Evolutionary conservation across 2,797 vertebrate species (phyloP).

Genomic region (Enteromius treurensis): DNA sequence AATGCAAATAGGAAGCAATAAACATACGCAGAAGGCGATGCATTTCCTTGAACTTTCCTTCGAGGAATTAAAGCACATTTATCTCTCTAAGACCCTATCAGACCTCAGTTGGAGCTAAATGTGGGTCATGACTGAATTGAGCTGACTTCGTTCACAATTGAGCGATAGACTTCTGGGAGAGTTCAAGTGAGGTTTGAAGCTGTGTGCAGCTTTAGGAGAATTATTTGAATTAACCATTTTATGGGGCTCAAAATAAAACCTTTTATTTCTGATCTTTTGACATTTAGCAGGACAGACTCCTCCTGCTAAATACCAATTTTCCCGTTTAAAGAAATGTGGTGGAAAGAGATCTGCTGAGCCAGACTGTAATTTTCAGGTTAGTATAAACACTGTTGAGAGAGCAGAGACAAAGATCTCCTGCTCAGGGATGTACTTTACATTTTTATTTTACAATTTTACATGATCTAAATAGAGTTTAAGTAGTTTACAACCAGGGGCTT

Average conservation of each 20-base stretch:
- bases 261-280: background rate
- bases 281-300: background rate
- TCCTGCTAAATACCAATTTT: background rate
- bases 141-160: background rate
- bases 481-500: background rate
- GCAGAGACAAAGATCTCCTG: background rate
- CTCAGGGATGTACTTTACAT: background rate
- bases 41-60: background rate
- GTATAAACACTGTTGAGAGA: constrained; percentile 4
- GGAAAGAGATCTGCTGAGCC: background rate
- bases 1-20: background rate
- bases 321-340: background rate
- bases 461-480: background rate
- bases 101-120: background rate
- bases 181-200: background rate
- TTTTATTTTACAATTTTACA: background rate
- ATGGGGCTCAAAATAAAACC: background rate
- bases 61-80: background rate
- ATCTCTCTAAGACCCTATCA: background rate
- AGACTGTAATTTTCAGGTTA: background rate
- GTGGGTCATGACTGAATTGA: background rate
- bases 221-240: background rate
- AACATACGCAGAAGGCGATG: background rate
- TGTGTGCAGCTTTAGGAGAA: background rate
- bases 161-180: background rate